Evolutionary conservation across 2,888 invertebrate genomes (phyloP).

Genomic region (Cabera pusaria): DNA sequence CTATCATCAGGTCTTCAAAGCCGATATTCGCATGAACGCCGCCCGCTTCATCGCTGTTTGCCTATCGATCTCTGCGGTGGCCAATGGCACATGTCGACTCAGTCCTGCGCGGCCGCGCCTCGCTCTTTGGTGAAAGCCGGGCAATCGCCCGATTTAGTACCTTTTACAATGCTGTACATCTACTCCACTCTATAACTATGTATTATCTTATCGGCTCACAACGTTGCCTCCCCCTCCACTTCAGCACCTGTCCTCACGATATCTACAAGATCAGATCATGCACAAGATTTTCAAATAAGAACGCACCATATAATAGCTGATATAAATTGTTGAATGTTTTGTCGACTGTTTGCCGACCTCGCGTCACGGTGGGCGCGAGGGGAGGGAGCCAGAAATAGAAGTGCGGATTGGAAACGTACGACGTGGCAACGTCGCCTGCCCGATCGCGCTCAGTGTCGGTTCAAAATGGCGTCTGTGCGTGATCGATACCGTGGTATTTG

Average conservation of each 20-base stretch:
- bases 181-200: conserved; percentile 46
- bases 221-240: conserved; percentile 43
- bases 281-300: conserved; percentile 56
- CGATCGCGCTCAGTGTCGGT: conserved; percentile 73
- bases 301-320: conserved; percentile 50
- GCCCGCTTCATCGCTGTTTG: conserved; percentile 81
- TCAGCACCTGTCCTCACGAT: conserved; percentile 31
- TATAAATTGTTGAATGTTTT: conserved; percentile 68
- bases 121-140: conserved; percentile 75
- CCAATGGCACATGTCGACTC: conserved; percentile 86
- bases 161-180: conserved; percentile 49
- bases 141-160: conserved; percentile 46
- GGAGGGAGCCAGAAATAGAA: conserved; percentile 76
- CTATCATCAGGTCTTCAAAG: conserved; percentile 61
- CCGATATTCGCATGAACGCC: conserved; percentile 72
- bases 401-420: conserved; percentile 70
- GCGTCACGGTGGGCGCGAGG: conserved; percentile 56
- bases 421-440: conserved; percentile 80
- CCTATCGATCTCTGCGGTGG: conserved; percentile 85
- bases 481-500: conserved; percentile 81
- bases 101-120: conserved; percentile 78
- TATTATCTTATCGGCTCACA: conserved; percentile 66
- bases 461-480: conserved; percentile 83
- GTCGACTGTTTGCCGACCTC: conserved; percentile 69
- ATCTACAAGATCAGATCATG: conserved; percentile 56